Conservation (phyloP, 2,888 invertebrate genomes). For the Sesia apiformis region DNA sequence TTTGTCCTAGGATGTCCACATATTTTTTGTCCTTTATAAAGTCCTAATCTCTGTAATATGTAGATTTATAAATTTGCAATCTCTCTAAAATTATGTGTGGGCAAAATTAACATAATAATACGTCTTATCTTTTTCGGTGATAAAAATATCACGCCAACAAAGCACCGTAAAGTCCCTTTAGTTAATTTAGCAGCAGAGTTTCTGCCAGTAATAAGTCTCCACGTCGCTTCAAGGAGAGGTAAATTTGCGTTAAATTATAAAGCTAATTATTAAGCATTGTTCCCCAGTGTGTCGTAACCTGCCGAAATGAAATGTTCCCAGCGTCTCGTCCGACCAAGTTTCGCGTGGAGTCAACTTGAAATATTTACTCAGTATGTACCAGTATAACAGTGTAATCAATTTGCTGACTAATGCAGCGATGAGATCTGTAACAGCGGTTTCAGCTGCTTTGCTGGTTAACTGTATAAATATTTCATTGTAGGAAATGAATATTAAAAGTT, state of each 20-base stretch:
- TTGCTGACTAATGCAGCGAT: background rate
- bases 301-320: constrained; percentile 45
- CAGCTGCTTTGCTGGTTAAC: too few species aligned
- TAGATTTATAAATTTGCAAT: too few species aligned
- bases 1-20: too few species aligned
- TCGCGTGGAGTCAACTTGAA: constrained; percentile 21
- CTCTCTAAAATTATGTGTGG: too few species aligned
- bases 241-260: constrained; percentile 62
- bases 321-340: constrained; percentile 25
- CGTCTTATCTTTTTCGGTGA: too few species aligned
- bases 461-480: too few species aligned
- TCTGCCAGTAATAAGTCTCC: constrained; percentile 46
- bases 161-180: constrained; percentile 12
- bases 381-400: background rate
- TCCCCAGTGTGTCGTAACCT: constrained; percentile 58
- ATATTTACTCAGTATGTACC: constrained; percentile 32
- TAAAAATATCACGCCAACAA: too few species aligned
- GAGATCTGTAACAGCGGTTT: too few species aligned
- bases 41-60: too few species aligned
- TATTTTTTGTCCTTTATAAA: too few species aligned
- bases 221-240: constrained; percentile 29
- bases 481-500: too few species aligned
- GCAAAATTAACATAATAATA: too few species aligned
- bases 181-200: constrained; percentile 33
- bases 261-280: constrained; percentile 61